Conservation (phyloP, 2,797 vertebrate genomes). For the Channa striata region DNA sequence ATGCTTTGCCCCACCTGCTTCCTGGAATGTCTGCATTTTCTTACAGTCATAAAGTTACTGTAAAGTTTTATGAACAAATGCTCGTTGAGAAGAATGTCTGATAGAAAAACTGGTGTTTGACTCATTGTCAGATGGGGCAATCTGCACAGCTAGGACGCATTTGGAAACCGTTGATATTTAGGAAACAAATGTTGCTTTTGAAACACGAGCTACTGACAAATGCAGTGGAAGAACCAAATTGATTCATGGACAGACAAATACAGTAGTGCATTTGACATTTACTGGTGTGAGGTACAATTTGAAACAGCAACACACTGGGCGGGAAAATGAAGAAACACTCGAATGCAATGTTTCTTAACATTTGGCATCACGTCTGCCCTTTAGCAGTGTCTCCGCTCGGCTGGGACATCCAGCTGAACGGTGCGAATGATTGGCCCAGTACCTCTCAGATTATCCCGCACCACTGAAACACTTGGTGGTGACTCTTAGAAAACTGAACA, state of each 20-base stretch:
- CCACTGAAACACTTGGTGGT: too few relatives aligned
- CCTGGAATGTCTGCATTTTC: neutral
- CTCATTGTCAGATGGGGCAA: neutral
- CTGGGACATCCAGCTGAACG: slow-evolving; percentile 19
- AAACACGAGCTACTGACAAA: neutral
- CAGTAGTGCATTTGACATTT: slow-evolving; percentile 20
- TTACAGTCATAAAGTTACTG: neutral
- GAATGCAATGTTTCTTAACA: slow-evolving; percentile 5
- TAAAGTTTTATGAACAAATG: neutral
- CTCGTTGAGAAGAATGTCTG: neutral
- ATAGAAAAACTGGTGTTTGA: neutral
- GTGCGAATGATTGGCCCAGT: slow-evolving; percentile 18
- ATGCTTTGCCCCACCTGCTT: neutral
- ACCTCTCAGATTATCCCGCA: neutral
- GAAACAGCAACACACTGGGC: slow-evolving; percentile 2
- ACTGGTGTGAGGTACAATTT: slow-evolving; percentile 10
- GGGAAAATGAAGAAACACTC: slow-evolving; percentile 13
- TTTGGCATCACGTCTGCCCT: slow-evolving; percentile 21
- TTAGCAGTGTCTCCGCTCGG: slow-evolving; percentile 17
- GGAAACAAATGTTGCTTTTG: slow-evolving; percentile 1
- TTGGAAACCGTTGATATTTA: neutral
- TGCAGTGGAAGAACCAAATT: neutral
- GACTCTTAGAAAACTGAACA: neutral
- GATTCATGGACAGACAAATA: slow-evolving; percentile 3
- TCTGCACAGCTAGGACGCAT: neutral